A percentile compares a stretch with the other conserved stretches of the same genome.
These are phyloP conservation scores for Thymallus thymallus DNA, from an alignment of 2,113 vertebrate species.

Conservation along the genomic window DNA sequence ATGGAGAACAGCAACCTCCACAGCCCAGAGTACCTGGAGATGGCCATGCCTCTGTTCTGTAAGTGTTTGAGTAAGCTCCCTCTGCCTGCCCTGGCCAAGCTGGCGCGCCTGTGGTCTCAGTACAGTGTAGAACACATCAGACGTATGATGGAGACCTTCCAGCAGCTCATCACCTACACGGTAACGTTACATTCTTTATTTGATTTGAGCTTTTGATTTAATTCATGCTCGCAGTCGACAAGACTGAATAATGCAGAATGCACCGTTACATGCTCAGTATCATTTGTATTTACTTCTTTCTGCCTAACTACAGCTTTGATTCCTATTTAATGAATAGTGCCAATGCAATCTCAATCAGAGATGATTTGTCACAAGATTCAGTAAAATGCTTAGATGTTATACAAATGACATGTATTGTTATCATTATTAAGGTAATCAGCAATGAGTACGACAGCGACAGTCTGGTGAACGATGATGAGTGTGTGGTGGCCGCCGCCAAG, in stretches of 20 bases:
- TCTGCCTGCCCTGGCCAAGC: conserved; percentile 84
- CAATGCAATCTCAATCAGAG: too few relatives aligned
- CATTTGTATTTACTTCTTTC: too few relatives aligned
- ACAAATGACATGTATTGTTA: too few relatives aligned
- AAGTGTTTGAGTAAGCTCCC: conserved; percentile 97
- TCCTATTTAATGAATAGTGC: too few relatives aligned
- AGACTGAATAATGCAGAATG: too few relatives aligned
- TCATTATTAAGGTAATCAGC: conserved; percentile 56
- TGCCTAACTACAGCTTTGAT: too few relatives aligned
- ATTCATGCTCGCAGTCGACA: too few relatives aligned
- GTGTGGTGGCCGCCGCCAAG: conserved; percentile 93
- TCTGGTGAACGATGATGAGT: conserved; percentile 93
- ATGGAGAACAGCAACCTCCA: conserved; percentile 98
- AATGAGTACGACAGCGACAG: conserved; percentile 91
- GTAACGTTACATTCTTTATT: conserved; percentile 50
- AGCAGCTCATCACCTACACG: conserved; percentile 97
- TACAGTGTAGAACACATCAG: conserved; percentile 85
- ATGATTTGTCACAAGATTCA: too few relatives aligned
- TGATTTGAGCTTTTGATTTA: too few relatives aligned
- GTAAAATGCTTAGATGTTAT: too few relatives aligned
- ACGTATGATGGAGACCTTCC: conserved; percentile 96
- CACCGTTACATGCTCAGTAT: too few relatives aligned
- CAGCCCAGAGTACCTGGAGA: conserved; percentile 96
- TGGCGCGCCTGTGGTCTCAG: conserved; percentile 88
- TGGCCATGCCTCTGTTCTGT: conserved; percentile 93